Percentiles rank a stretch among this genome's conserved stretches.
Evolutionary conservation across 2,888 invertebrate genomes (phyloP).

Genomic region (Sesia bembeciformis): DNA sequence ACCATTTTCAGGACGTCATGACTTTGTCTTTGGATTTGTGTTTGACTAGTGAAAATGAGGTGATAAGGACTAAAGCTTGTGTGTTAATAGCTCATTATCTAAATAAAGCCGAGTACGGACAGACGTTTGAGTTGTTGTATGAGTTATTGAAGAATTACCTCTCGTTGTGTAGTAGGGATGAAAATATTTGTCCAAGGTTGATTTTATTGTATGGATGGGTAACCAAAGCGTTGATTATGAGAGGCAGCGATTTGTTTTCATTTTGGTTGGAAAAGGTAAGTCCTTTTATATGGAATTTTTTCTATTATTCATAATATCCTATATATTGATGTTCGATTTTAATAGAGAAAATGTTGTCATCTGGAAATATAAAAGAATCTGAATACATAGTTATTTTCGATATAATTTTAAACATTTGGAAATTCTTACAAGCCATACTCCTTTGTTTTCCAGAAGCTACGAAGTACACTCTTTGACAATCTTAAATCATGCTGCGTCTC

Average conservation of each 20-base stretch:
- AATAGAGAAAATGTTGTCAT: no score
- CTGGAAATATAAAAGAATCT: no score
- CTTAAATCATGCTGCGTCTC: no score
- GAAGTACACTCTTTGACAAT: no score
- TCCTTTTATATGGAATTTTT: background rate
- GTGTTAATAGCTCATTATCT: slow-evolving; percentile 72
- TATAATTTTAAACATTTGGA: no score
- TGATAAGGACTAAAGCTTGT: slow-evolving; percentile 52
- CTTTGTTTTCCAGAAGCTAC: no score
- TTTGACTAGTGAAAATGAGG: slow-evolving; percentile 34
- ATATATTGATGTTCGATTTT: no score
- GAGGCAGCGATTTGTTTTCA: slow-evolving; percentile 45
- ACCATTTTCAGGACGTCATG: slow-evolving; percentile 42
- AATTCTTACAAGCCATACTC: no score
- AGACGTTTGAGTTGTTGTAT: slow-evolving; percentile 50
- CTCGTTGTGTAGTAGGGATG: slow-evolving; percentile 22
- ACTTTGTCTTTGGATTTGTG: slow-evolving; percentile 40
- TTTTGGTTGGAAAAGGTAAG: slow-evolving; percentile 61
- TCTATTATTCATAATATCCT: background rate
- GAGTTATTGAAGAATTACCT: slow-evolving; percentile 39
- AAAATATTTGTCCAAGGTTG: slow-evolving; percentile 30
- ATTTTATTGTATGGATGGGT: slow-evolving; percentile 57
- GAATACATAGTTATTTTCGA: no score
- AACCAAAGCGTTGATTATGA: slow-evolving; percentile 49
- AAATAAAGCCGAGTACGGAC: slow-evolving; percentile 69